Percentiles rank a stretch among this genome's conserved stretches.
Evolutionary conservation across 2,888 invertebrate genomes (phyloP).

Genomic region (Iselma pallidipennis): DNA sequence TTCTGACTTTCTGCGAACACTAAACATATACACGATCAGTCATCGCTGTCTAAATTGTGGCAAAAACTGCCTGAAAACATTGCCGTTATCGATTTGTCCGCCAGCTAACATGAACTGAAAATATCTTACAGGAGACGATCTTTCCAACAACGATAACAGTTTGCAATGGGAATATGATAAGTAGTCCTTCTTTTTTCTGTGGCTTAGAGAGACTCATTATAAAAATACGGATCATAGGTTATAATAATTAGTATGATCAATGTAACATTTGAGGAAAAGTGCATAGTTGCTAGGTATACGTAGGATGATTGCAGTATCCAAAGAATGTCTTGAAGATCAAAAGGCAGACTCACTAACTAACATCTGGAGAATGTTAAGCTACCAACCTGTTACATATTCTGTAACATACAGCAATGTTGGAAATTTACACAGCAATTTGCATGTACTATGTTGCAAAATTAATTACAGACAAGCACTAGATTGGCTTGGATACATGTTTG

Average conservation of each 20-base stretch:
- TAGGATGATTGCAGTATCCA: background rate
- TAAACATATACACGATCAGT: background rate
- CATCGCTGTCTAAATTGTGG: constrained; percentile 3
- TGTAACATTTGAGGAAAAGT: background rate
- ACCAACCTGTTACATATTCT: constrained; percentile 9
- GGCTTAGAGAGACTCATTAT: too few relatives aligned
- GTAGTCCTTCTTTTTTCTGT: too few relatives aligned
- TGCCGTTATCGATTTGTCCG: constrained; percentile 6
- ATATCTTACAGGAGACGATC: background rate
- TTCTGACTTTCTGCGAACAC: background rate
- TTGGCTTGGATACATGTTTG: background rate
- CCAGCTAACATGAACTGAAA: background rate
- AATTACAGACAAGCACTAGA: background rate
- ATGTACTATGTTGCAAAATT: constrained; percentile 1
- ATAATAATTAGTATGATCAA: background rate
- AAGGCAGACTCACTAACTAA: background rate
- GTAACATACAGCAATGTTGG: constrained; percentile 1
- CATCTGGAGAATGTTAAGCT: background rate
- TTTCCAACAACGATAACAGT: background rate
- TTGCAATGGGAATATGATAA: too few relatives aligned
- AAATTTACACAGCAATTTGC: constrained; percentile 8
- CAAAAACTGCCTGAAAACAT: constrained; percentile 5
- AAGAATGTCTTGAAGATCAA: constrained; percentile 1
- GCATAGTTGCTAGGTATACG: background rate
- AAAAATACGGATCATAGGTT: too few relatives aligned